phyloP scores from a whole-genome alignment of 2,888 invertebrate species.

The Nudaria mundana region DNA sequence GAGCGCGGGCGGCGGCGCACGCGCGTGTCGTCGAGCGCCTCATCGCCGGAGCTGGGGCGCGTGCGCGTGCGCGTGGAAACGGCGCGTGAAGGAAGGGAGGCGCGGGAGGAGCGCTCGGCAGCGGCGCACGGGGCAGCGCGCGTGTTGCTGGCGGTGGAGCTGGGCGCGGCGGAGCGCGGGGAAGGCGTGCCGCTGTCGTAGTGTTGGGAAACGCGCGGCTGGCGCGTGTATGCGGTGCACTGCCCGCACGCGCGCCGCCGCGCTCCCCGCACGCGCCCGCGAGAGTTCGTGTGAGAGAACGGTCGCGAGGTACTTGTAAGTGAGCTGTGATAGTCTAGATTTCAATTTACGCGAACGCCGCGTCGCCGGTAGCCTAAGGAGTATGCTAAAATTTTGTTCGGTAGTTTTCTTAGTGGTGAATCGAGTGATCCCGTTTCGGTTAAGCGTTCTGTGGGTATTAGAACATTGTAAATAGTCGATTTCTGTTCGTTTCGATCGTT shows the following conservation, averaged over 20 bases:
- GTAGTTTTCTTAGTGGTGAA: constrained; percentile 49
- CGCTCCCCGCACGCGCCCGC: constrained; percentile 20
- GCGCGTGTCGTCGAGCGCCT: constrained; percentile 60
- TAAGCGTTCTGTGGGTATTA: constrained; percentile 67
- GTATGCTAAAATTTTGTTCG: constrained; percentile 43
- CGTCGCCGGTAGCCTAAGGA: constrained; percentile 36
- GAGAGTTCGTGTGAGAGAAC: constrained; percentile 18
- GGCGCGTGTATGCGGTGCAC: constrained; percentile 69
- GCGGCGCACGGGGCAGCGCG: constrained; percentile 46
- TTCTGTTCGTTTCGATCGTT: constrained; percentile 63
- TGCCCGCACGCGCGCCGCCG: constrained; percentile 40
- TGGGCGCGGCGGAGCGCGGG: constrained; percentile 48
- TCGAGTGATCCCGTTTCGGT: constrained; percentile 45
- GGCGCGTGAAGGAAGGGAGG: constrained; percentile 47
- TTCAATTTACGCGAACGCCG: constrained; percentile 61
- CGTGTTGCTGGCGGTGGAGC: constrained; percentile 70
- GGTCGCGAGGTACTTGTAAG: constrained; percentile 49
- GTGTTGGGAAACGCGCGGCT: constrained; percentile 69
- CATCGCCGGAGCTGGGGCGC: constrained; percentile 40
- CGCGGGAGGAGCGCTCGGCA: constrained; percentile 7
- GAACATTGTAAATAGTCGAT: constrained; percentile 71
- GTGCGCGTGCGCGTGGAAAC: constrained; percentile 30
- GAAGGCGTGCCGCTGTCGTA: constrained; percentile 49
- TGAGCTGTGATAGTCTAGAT: constrained; percentile 78
- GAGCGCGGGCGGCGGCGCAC: constrained; percentile 32